These are phyloP conservation scores for Gasteruption jaculator DNA, from an alignment of 2,888 invertebrate genomes.

Conservation along the genomic window DNA sequence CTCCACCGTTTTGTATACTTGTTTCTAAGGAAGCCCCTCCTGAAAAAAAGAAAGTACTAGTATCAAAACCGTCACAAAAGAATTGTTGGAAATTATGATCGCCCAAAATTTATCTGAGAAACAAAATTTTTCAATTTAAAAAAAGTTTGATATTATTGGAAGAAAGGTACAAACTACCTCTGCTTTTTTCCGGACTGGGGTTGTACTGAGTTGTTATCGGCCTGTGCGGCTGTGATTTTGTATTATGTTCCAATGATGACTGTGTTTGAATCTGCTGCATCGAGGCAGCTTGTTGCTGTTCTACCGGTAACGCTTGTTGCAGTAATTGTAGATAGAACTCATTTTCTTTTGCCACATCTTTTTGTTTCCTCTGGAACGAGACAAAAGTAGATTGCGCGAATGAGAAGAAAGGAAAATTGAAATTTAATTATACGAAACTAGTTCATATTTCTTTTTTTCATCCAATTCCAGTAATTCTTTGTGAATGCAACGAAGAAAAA, in stretches of 20 bases:
- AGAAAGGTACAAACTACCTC: constrained; percentile 50
- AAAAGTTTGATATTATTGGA: too few relatives aligned
- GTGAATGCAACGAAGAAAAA: too few relatives aligned
- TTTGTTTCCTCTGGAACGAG: constrained; percentile 87
- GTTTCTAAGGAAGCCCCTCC: constrained; percentile 38
- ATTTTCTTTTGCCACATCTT: constrained; percentile 91
- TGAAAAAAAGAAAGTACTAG: constrained; percentile 21
- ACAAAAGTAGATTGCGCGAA: too few relatives aligned
- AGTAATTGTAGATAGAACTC: constrained; percentile 91
- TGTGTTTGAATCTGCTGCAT: constrained; percentile 42
- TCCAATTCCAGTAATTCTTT: too few relatives aligned
- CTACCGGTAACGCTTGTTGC: constrained; percentile 82
- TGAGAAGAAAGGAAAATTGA: constrained; percentile 6
- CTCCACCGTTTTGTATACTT: constrained; percentile 45
- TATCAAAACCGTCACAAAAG: too few relatives aligned
- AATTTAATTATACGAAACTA: constrained; percentile 7
- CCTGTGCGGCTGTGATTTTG: constrained; percentile 46
- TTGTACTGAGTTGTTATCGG: constrained; percentile 45
- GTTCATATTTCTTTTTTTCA: constrained; percentile 4
- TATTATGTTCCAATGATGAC: constrained; percentile 40
- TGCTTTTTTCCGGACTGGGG: constrained; percentile 53
- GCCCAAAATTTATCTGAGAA: too few relatives aligned
- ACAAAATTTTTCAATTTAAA: too few relatives aligned
- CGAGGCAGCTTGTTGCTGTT: constrained; percentile 51
- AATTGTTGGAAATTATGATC: too few relatives aligned